Percentiles rank a stretch among this genome's conserved stretches.
Evolutionary conservation across 2,797 vertebrate genomes (phyloP).

Genomic region (Glossophaga mutica): DNA sequence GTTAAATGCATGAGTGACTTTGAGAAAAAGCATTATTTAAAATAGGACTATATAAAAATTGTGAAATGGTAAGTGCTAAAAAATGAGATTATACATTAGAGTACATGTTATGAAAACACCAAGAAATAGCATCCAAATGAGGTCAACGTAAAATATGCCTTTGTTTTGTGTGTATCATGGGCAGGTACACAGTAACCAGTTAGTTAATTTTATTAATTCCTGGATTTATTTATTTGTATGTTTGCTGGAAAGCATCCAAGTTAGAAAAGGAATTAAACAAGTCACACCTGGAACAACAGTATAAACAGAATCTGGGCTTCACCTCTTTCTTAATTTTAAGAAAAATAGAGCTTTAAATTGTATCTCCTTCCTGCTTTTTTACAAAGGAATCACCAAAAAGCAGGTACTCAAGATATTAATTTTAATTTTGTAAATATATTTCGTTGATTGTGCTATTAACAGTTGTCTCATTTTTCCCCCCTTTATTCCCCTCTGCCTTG

Average conservation of each 20-base stretch:
- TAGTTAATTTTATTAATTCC: slow-evolving; percentile 10
- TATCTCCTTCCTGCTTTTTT: not conserved
- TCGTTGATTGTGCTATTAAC: too few species aligned
- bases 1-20: not conserved
- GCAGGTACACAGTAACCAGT: not conserved
- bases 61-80: not conserved
- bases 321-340: not conserved
- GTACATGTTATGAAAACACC: not conserved
- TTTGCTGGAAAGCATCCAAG: not conserved
- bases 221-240: not conserved
- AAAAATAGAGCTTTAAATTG: not conserved
- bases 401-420: not conserved
- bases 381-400: not conserved
- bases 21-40: not conserved
- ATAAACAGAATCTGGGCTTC: not conserved
- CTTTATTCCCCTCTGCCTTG: too few species aligned
- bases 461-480: too few species aligned
- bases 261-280: slow-evolving; percentile 18
- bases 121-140: not conserved
- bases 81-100: not conserved
- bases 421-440: not conserved
- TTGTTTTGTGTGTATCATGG: not conserved
- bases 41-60: slow-evolving; percentile 48
- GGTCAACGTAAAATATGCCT: not conserved
- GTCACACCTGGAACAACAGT: not conserved